Conservation (phyloP, 1,140 invertebrate genomes). For the Neoseiulus cucumeris region DNA sequence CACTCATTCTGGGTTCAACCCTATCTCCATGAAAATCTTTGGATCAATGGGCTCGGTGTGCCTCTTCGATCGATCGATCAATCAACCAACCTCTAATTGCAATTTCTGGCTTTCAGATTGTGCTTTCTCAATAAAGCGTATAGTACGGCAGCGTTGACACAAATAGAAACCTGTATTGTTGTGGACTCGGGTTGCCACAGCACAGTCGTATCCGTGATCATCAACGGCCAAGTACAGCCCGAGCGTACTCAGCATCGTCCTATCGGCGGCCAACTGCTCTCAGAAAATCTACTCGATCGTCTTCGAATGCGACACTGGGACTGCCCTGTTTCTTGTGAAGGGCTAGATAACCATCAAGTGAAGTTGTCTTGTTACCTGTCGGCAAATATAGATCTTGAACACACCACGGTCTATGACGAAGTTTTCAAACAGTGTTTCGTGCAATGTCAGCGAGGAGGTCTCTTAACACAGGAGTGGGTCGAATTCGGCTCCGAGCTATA, state of each 20-base stretch:
- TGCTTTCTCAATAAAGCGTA: conserved; percentile 27
- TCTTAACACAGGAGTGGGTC: conserved; percentile 19
- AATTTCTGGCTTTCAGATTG: conserved; percentile 7
- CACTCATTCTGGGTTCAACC: too few species aligned
- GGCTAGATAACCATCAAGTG: conserved; percentile 26
- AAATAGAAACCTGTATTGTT: conserved; percentile 32
- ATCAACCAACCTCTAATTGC: background rate
- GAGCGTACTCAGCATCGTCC: conserved; percentile 29
- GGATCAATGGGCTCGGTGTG: background rate
- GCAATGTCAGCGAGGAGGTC: conserved; percentile 11
- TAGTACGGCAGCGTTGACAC: conserved; percentile 30
- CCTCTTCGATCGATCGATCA: background rate
- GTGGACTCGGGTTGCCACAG: conserved; percentile 32
- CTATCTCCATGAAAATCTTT: background rate
- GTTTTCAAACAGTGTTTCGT: conserved; percentile 13
- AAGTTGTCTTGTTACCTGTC: conserved; percentile 32
- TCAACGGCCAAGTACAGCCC: conserved; percentile 30
- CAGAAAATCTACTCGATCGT: conserved; percentile 17
- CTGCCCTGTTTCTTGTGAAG: conserved; percentile 2
- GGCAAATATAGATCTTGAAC: conserved; percentile 27
- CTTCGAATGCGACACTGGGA: conserved; percentile 4
- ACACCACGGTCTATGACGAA: conserved; percentile 5
- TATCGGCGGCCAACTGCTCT: conserved; percentile 25
- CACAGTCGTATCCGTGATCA: conserved; percentile 33
- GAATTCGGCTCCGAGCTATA: conserved; percentile 31